Evolutionary conservation across 1,140 invertebrate species (phyloP), one percentile per base, ranked within the genome.

Genomic region (Hyphantria cunea): DNA sequence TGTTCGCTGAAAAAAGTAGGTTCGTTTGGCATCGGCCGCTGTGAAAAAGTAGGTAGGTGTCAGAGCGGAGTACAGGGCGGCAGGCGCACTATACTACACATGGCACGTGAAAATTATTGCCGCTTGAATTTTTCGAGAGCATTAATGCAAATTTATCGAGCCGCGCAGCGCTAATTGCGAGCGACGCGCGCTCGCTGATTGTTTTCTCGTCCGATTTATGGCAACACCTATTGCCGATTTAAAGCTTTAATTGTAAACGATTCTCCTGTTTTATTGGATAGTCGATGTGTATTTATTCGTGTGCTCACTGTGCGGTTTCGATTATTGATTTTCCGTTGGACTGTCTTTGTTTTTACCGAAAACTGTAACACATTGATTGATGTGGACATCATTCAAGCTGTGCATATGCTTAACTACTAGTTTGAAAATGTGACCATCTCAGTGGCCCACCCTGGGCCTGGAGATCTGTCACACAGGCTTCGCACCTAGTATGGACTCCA

Each of bases 91-190:
- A 68, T 51, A 80, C 72, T 76, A 80, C 78, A 73, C 71, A 80
- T 78, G 80, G 76, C 79, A 80, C 71, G 68, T 72, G 80, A 86
- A 89, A 90, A 88, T 89, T 90, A 90, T 90, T 84, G 84, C 83
- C 81, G 68, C 51, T 70, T 81, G 83, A 84, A 90, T 89, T 90
- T 90, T 90, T 90, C 87, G 85, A 90, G 74, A 84, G 84, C 87
- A 90, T 90, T 90, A 89, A 90, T 90, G 85, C 82, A 89, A 90
- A 90, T 90, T 90, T 90, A 90, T 90, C 82, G 88, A 78, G 82
- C 78, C 80, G 76, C 80, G 79, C 74, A 78, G 82, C 86, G 88
- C 86, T 90, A 90, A 90, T 89, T 86, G 86, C 86, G 77, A 85
- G 66, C 84, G 80, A 87, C 86, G 86, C 83, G 82, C 63, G 74